Base-by-base conservation (phyloP, 1,140 invertebrate genomes). In the Cydia strobilella region DNA sequence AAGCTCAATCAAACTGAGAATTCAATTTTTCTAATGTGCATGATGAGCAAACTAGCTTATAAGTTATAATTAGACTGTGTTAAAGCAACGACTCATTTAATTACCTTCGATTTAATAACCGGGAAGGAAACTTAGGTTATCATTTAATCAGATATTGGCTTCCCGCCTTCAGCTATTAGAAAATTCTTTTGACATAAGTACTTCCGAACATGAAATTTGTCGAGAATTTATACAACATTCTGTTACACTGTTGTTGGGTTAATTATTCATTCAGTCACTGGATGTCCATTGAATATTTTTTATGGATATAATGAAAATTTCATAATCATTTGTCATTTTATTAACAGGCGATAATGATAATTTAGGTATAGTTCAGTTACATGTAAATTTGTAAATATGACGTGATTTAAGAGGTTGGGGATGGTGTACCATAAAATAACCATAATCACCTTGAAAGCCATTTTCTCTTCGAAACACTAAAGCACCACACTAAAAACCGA, bases 381-480 rank as follows among this genome's bases (percentile, higher is more conserved):
- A 42, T 13, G 39, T 45, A 45, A 45, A 12, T 45, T 3, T 45
- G 2, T 45, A 42, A 13, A 42, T 13, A 42, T 12, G 39, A 42
- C 31, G 5, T 35, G 12, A 42, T 2, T 42, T 42, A 42, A 42
- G 6, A 3, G 39, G 10, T 42, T 15, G 45, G 4, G 4, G 1
- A n/a, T n/a, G 10, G 15, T n/a, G 5, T 51, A 18, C 6, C 48
- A 51, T 18, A 51, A 59, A 66, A 31, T 59, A 45, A 59, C 72
- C 18, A 62, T 72, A 72, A 72, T 74, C 77, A 90, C 87, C 87
- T 89, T 87, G 54, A 85, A 75, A n/a, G 81, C 77, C 88, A 90
- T 87, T 77, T 79, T 84, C 74, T 74, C 39, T 73, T 72, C 63
- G 62, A 75, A 75, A 3, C 54, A 75, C 51, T 20, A 75, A 54